Evolutionary conservation across 2,888 invertebrate species (phyloP), one percentile per base, ranked within the genome.

Genomic region (Orthosia cruda): DNA sequence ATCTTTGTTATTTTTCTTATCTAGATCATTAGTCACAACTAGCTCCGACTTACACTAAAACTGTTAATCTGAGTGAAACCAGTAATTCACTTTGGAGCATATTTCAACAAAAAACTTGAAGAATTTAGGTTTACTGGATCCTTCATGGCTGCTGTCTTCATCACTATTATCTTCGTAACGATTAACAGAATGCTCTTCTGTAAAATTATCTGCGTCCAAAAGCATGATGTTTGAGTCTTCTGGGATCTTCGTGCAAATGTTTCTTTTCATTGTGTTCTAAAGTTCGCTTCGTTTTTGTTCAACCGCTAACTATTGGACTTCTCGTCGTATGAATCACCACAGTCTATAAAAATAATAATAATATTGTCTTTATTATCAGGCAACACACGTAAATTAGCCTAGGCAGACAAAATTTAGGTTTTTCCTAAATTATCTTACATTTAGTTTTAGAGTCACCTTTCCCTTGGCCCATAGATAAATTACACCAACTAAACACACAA

Each of bases 271-370:
- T 90, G 91, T 59, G 86, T 88, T 80, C 88, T 88, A 47, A 88
- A 77, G 79, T 93, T 91, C 50, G 88, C 85, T 74, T 92, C 90
- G 83, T 94, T 93, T 84, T 84, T 91, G 91, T 77, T 88, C 84
- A 18, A 88, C 91, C 23, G 92, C 45, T 74, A 90, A 73, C 92
- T 93, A 80, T 96, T 95, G 1, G 95, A 95, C 87, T 95, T 96
- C 87, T 94, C 95, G 84, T 96, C 96, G 85, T 97, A 97, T 79
- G 97, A 97, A 89, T 98, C 98, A 47, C 97, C 97, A 63, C 97
- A 97, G 86, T 97, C 97, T 64, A 40, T 40, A 40, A 40, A 40
- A 40, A 26, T n/a, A n/a, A n/a, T n/a, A n/a, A n/a, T n/a, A n/a
- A n/a, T n/a, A n/a, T n/a, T n/a, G n/a, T n/a, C n/a, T 26, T 40